Evolutionary conservation across 2,888 invertebrate species (phyloP), one percentile per base, ranked within the genome.

Genomic region (Andrena bucephala): DNA sequence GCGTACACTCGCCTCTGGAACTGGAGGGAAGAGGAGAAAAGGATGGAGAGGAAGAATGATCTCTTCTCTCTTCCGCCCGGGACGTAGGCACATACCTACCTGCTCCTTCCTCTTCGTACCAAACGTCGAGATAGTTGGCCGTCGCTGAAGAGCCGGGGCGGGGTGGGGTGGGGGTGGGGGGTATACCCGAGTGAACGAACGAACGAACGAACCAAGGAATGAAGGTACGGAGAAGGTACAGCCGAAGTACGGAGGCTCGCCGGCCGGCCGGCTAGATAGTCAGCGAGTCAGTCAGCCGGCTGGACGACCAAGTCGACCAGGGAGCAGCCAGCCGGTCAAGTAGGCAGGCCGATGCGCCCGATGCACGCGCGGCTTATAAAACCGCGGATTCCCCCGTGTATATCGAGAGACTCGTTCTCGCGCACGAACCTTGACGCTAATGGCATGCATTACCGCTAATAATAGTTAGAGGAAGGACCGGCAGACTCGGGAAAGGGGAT

Each of bases 391-490:
- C 90, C 81, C 85, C 70, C 78, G 78, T 77, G 88, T 88, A 80
- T 83, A 85, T 89, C 86, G 84, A 87, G 81, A 84, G 83, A 80
- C 85, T 84, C 80, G 81, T 82, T 86, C 87, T 87, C 86, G 87
- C 81, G 87, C 90, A 89, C 89, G 89, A 90, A 90, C 91, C 92
- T 91, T 90, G 90, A 91, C 92, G 91, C 87, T 92, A 92, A 92
- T 92, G 89, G 89, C 90, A 91, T 92, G 90, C 91, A 92, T 92
- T 92, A 92, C 89, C 87, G 89, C 89, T 91, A 90, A 91, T 90
- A 91, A 91, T 91, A 89, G 87, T 90, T 85, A 83, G 74, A 78
- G 79, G 79, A 68, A 75, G 63, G 72, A 78, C 69, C 42, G 77
- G 52, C 59, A 59, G 60, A 70, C 69, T 60, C 59, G 77, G 67